Base-by-base conservation (phyloP, 2,113 vertebrate genomes). In the Gopherus flavomarginatus region DNA sequence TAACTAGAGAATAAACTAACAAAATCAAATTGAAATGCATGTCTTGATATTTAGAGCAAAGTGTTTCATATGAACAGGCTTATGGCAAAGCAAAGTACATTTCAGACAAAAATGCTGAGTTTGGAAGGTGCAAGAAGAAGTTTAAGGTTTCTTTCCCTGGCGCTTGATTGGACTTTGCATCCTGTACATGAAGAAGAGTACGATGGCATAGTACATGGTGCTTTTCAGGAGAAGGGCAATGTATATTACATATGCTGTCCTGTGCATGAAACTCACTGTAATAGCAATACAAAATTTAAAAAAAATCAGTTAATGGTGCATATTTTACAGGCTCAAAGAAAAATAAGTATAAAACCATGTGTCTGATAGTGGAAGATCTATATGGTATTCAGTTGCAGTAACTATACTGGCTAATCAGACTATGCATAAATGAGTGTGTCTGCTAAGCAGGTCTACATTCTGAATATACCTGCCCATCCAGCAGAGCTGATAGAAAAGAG, bases 151-250 rank as follows among this genome's bases (percentile, higher is more conserved):
- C 91, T 97, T 82, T 72, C 80, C 9, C 26, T 0, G 38, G 5
- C 42, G 24, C 42, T 91, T 95, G 17, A 5, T 27, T 42, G 49
- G 11, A 86, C 54, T 35, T 95, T 59, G 90, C 59, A 19, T 82
- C 90, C 90, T 95, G 27, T 93, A 92, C n/a, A 97, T 89, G 82
- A 87, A 93, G 96, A 95, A 88, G 78, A 98, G 13, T 5, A 96
- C 0, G 1, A 97, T 38, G 78, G 93, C 22, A 2, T 96, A 96
- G 54, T 98, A 97, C 89, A 97, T 7, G 42, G 38, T 22, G 31
- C 97, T 98, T 91, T 98, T 98, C 93, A 98, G 47, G 22, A 98
- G 96, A 22, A 98, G 94, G 59, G 97, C 1, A 7, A 97, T 17
- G 54, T 98, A 98, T 35, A 95, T 96, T 10, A 98, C 95, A 42